phyloP scores from a whole-genome alignment of 2,888 invertebrate species.

The Cerceris rybyensis region DNA sequence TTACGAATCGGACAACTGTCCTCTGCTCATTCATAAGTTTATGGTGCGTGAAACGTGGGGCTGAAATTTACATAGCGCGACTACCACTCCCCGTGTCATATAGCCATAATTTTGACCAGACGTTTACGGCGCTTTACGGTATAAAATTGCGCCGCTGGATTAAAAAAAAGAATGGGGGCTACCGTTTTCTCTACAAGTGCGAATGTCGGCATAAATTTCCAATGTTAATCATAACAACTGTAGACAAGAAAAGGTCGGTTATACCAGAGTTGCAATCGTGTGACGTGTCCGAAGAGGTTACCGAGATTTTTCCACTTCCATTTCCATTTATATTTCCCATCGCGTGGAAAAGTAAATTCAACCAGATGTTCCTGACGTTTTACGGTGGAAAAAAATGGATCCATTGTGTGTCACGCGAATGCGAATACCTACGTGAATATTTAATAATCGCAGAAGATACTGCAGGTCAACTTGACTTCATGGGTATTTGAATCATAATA shows the following conservation, averaged over 20 bases:
- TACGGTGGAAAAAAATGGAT: no score
- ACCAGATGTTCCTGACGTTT: no score
- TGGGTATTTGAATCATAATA: no score
- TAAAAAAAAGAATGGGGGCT: conserved; percentile 6
- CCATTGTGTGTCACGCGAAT: no score
- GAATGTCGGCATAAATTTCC: background rate
- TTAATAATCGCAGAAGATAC: no score
- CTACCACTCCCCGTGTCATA: conserved; percentile 33
- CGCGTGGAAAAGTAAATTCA: no score
- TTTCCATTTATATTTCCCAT: no score
- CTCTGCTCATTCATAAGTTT: conserved; percentile 58
- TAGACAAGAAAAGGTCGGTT: no score
- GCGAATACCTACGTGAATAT: no score
- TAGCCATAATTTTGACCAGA: conserved; percentile 45
- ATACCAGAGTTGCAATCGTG: no score
- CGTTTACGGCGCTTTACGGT: conserved; percentile 38
- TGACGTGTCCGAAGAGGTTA: background rate
- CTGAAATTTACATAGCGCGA: conserved; percentile 50
- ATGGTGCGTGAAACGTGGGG: conserved; percentile 59
- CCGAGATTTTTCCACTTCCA: background rate
- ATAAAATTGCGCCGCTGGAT: conserved; percentile 18
- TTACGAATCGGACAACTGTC: conserved; percentile 38
- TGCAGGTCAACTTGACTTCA: no score
- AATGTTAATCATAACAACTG: no score
- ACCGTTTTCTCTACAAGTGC: background rate